Evolutionary conservation across 2,113 vertebrate species (phyloP).

Genomic region (Pyrgilauda ruficollis): DNA sequence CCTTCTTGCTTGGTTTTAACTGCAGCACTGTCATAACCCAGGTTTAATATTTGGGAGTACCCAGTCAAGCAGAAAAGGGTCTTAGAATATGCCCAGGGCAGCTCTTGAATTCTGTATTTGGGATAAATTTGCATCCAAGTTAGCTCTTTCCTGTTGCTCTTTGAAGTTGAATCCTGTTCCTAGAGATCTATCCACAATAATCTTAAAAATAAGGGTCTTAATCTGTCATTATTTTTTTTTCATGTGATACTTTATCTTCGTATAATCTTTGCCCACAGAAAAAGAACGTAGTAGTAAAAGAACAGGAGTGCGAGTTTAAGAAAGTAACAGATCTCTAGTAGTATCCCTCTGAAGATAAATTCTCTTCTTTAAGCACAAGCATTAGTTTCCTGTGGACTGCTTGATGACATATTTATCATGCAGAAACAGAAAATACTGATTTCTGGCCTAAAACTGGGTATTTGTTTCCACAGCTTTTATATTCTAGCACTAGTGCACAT

Average conservation of each 20-base stretch:
- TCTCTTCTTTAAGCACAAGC: background rate
- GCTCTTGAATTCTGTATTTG: background rate
- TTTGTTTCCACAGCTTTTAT: background rate
- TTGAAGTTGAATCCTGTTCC: background rate
- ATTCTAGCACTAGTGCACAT: background rate
- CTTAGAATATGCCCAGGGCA: background rate
- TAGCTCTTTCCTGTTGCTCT: background rate
- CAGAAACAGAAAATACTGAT: background rate
- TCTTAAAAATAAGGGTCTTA: background rate
- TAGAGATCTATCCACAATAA: background rate
- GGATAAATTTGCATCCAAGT: background rate
- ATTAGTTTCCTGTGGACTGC: background rate
- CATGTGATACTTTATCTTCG: rapidly evolving
- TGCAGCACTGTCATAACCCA: background rate
- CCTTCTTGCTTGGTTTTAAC: background rate
- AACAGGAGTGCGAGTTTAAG: background rate
- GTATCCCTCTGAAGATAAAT: background rate
- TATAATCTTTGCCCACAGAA: background rate
- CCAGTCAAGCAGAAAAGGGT: background rate
- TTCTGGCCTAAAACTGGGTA: background rate
- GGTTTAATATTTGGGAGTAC: background rate
- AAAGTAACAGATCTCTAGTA: background rate
- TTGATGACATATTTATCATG: background rate
- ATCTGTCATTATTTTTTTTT: background rate
- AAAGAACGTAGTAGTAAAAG: background rate